phyloP scores from a whole-genome alignment of 2,113 vertebrate genomes.

The Heteronetta atricapilla region DNA sequence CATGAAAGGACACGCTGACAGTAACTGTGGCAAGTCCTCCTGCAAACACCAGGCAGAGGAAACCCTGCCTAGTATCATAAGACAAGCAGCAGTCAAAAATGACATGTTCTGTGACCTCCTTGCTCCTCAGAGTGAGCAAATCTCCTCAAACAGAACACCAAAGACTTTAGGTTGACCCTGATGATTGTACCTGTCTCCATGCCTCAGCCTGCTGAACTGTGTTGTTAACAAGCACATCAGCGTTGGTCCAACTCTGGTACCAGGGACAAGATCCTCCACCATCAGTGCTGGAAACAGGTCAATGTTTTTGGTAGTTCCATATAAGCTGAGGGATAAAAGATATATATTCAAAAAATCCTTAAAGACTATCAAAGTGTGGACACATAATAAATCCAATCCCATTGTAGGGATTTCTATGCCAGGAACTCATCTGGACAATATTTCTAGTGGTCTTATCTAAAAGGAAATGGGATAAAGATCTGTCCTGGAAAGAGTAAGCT shows the following conservation, averaged over 20 bases:
- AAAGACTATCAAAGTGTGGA: background rate
- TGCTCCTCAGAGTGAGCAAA: background rate
- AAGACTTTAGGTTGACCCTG: background rate
- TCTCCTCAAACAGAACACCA: background rate
- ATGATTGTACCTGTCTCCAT: slow-evolving; percentile 74
- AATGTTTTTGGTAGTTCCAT: slow-evolving; percentile 76
- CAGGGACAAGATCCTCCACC: slow-evolving; percentile 76
- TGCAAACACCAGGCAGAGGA: background rate
- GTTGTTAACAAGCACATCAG: slow-evolving; percentile 72
- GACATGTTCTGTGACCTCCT: background rate
- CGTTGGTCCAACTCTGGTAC: slow-evolving; percentile 73
- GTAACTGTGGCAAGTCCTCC: background rate
- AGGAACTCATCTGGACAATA: background rate
- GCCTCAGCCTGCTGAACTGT: slow-evolving; percentile 74
- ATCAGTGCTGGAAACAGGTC: slow-evolving; percentile 78
- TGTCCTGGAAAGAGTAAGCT: background rate
- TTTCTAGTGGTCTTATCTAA: background rate
- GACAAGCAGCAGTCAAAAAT: background rate
- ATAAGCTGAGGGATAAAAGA: slow-evolving; percentile 62
- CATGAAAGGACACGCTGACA: background rate
- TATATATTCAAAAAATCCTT: background rate
- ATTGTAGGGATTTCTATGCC: background rate
- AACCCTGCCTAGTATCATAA: background rate
- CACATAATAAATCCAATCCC: background rate
- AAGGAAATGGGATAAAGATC: background rate